Evolutionary conservation across 1,140 invertebrate species (phyloP).

Genomic region (Leptoteleia sp.): DNA sequence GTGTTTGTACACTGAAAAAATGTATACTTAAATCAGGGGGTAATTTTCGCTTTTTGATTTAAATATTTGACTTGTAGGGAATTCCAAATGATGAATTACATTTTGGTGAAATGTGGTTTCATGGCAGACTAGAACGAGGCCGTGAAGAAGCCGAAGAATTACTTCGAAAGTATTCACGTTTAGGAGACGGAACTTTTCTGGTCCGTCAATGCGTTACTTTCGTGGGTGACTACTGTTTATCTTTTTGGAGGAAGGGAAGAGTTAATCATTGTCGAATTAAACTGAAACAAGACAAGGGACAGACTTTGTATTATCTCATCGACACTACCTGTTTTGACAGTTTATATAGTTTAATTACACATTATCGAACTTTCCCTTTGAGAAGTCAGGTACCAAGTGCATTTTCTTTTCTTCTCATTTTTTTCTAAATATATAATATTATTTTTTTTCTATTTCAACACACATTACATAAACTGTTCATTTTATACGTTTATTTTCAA

Average conservation of each 20-base stretch:
- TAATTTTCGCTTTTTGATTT: too few species aligned
- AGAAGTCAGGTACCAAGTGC: constrained; percentile 88
- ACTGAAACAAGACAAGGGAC: constrained; percentile 92
- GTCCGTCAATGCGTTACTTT: constrained; percentile 97
- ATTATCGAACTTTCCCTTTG: constrained; percentile 93
- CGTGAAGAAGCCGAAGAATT: constrained; percentile 89
- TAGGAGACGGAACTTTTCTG: constrained; percentile 97
- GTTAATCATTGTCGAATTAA: constrained; percentile 97
- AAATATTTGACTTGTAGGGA: too few species aligned
- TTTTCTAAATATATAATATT: constrained; percentile 7
- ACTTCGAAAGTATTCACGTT: constrained; percentile 89
- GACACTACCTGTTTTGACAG: constrained; percentile 95
- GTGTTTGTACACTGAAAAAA: too few species aligned
- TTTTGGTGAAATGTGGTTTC: constrained; percentile 98
- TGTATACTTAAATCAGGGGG: too few species aligned
- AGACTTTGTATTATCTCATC: constrained; percentile 95
- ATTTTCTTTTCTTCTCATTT: too few species aligned
- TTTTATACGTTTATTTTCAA: too few species aligned
- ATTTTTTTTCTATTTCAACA: too few species aligned
- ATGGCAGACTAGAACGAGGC: constrained; percentile 91
- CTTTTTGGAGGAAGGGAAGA: constrained; percentile 94
- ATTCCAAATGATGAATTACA: constrained; percentile 89
- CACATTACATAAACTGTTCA: too few species aligned
- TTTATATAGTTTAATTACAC: constrained; percentile 94
- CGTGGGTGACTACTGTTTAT: constrained; percentile 97